Conservation (phyloP, 2,797 vertebrate genomes). For the Leucoraja ocellata region DNA sequence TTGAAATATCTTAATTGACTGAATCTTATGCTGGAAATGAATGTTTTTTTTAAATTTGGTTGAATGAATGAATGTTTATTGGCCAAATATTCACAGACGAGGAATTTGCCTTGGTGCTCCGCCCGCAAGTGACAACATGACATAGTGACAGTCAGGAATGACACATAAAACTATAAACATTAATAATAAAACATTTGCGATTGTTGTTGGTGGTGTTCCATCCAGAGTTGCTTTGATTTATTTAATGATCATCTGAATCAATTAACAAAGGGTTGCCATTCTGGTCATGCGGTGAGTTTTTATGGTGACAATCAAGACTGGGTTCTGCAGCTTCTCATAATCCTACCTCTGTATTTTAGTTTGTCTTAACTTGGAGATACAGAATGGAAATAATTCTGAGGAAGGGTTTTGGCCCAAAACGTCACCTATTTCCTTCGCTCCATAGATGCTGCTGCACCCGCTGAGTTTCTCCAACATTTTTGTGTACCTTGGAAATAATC, state of each 20-base stretch:
- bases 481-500: no score
- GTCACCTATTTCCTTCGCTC: no score
- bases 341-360: neutral
- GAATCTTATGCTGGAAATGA: neutral
- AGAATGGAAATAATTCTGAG: no score
- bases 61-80: neutral
- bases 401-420: no score
- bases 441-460: no score
- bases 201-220: neutral
- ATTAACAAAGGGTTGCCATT: neutral
- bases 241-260: neutral
- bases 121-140: no score
- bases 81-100: no score
- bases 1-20: conserved; percentile 8
- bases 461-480: no score
- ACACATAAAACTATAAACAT: no score
- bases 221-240: neutral
- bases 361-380: no score
- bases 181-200: neutral
- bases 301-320: neutral
- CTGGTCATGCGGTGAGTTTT: neutral
- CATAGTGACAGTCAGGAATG: no score
- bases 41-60: neutral
- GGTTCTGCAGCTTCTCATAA: neutral
- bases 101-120: no score